These are phyloP conservation scores for Pampus argenteus DNA, from an alignment of 2,797 vertebrate genomes.

Conservation along the genomic window DNA sequence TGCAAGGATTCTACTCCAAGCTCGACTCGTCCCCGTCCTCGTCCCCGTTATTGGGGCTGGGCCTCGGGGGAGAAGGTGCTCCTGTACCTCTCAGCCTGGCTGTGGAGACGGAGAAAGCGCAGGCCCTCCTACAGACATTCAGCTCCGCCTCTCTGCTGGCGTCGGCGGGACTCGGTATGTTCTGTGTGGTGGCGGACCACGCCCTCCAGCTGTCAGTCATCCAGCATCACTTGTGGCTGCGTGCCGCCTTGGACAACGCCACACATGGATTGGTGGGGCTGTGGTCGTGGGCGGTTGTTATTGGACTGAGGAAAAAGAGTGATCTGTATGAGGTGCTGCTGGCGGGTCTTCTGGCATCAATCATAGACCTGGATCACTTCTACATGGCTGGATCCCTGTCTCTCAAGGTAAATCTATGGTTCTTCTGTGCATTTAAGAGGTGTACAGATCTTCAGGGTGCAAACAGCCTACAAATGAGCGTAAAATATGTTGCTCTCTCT, in stretches of 20 bases:
- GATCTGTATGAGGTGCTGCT: conserved; percentile 92
- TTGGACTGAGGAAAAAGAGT: conserved; percentile 92
- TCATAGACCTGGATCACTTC: conserved; percentile 97
- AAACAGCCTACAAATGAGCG: not conserved
- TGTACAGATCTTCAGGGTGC: not conserved
- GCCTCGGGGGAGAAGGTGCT: conserved; percentile 53
- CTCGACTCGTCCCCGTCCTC: conserved; percentile 77
- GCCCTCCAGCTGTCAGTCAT: conserved; percentile 87
- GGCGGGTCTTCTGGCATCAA: conserved; percentile 92
- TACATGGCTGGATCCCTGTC: conserved; percentile 92
- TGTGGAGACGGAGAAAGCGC: conserved; percentile 92
- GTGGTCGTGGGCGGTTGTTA: conserved; percentile 96
- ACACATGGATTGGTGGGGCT: conserved; percentile 91
- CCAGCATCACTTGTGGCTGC: conserved; percentile 92
- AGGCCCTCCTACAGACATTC: conserved; percentile 92
- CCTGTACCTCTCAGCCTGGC: conserved; percentile 86
- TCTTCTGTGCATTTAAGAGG: too few species aligned
- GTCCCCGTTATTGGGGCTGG: conserved; percentile 64
- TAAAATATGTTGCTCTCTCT: too few species aligned
- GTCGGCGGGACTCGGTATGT: conserved; percentile 90
- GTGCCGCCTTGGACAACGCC: conserved; percentile 90
- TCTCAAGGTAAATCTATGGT: conserved; percentile 85
- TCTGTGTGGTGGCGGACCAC: conserved; percentile 91
- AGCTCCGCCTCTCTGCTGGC: conserved; percentile 91
- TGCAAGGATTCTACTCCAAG: conserved; percentile 85